Conservation (phyloP, 2,113 vertebrate species). For the Callithrix jacchus region DNA sequence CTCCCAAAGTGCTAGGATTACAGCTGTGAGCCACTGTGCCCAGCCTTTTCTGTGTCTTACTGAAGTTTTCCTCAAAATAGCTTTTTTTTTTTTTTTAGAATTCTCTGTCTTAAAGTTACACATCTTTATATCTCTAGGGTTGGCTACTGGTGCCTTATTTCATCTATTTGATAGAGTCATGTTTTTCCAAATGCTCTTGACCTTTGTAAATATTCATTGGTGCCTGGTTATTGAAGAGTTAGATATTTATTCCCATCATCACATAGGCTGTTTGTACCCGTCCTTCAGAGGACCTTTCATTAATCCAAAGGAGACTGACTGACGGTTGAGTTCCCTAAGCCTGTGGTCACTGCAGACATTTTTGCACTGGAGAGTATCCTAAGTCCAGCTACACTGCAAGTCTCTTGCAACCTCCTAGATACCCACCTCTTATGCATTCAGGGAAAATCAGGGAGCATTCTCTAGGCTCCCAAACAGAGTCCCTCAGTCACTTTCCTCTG, state of each 20-base stretch:
- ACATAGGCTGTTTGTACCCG: not conserved
- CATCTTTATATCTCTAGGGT: rapidly evolving
- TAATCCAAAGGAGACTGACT: not conserved
- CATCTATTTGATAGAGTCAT: not conserved
- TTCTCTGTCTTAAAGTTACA: not conserved
- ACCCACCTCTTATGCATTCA: not conserved
- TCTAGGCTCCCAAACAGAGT: not conserved
- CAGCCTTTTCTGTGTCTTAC: too few relatives aligned
- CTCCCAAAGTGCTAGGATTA: too few relatives aligned
- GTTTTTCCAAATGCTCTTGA: not conserved
- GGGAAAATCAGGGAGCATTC: not conserved
- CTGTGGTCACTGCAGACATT: not conserved
- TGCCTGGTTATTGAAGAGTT: not conserved
- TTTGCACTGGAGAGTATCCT: not conserved
- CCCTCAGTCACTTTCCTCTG: too few relatives aligned
- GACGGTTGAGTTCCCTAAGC: not conserved
- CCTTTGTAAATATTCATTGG: not conserved
- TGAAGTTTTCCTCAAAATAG: not conserved
- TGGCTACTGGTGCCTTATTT: not conserved
- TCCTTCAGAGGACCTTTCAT: not conserved
- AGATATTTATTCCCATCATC: not conserved
- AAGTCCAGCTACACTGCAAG: not conserved
- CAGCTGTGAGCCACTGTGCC: too few relatives aligned
- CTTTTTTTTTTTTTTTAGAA: not conserved
- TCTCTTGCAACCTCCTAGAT: not conserved